phyloP scores from a whole-genome alignment of 2,797 vertebrate species.

The Sebastes trivittatus region DNA sequence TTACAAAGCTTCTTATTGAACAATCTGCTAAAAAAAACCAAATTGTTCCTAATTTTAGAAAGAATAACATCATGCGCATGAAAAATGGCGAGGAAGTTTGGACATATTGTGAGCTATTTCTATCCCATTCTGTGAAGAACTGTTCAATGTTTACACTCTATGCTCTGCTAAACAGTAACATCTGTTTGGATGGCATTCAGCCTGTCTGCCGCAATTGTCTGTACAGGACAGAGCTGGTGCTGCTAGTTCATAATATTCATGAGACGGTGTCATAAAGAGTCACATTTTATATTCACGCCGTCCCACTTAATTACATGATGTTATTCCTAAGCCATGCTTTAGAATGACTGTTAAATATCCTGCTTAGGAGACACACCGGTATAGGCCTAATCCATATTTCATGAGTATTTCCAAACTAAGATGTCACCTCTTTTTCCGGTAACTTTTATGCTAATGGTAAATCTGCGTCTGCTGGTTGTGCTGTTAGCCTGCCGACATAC shows the following conservation, averaged over 20 bases:
- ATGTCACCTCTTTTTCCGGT: background rate
- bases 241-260: constrained; percentile 52
- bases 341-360: constrained; percentile 37
- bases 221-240: constrained; percentile 28
- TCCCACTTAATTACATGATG: constrained; percentile 49
- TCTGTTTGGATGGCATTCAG: constrained; percentile 70
- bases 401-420: constrained; percentile 28
- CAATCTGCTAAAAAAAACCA: constrained; percentile 7
- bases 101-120: constrained; percentile 63
- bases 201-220: constrained; percentile 57
- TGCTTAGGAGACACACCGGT: constrained; percentile 8
- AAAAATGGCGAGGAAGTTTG: constrained; percentile 40
- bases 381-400: constrained; percentile 38
- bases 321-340: constrained; percentile 36
- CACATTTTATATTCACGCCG: constrained; percentile 43
- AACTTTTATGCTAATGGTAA: constrained; percentile 20
- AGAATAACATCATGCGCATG: constrained; percentile 7
- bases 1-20: constrained; percentile 12
- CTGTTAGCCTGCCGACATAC: constrained; percentile 1
- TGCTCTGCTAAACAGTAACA: constrained; percentile 74
- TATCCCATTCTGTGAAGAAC: constrained; percentile 51
- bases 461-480: constrained; percentile 2
- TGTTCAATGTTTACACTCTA: constrained; percentile 62
- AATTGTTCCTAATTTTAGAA: constrained; percentile 31
- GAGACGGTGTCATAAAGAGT: constrained; percentile 47